These are phyloP conservation scores for Drosophila yakuba DNA, from an alignment of 1,140 invertebrate species.

Conservation along the genomic window DNA sequence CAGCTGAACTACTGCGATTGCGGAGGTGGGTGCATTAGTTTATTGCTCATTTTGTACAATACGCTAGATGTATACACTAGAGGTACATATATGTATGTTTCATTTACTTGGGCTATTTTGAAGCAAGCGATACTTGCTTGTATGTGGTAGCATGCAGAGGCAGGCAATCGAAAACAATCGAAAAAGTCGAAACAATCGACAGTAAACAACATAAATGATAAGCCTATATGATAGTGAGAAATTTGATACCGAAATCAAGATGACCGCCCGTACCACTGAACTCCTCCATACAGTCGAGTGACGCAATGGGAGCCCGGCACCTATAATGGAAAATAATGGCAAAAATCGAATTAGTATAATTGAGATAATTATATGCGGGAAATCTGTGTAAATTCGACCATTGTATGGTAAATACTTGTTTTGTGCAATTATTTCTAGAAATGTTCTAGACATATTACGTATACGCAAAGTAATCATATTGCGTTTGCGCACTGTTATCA, in stretches of 20 bases:
- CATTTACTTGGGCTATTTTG: constrained; percentile 11
- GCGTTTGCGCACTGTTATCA: neutral
- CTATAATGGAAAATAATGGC: constrained; percentile 85
- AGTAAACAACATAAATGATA: constrained; percentile 66
- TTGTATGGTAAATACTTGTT: too few relatives aligned
- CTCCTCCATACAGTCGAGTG: constrained; percentile 96
- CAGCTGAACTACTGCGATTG: neutral
- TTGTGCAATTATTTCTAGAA: neutral
- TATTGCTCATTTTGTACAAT: neutral
- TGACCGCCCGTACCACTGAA: constrained; percentile 89
- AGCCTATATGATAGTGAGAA: constrained; percentile 82
- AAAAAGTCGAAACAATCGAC: constrained; percentile 54
- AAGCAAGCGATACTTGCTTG: constrained; percentile 23
- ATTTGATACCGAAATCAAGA: constrained; percentile 85
- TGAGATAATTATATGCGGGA: too few relatives aligned
- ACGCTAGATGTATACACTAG: neutral
- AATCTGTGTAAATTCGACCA: too few relatives aligned
- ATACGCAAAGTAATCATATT: too few relatives aligned
- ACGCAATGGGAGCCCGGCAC: constrained; percentile 95
- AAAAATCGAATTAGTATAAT: neutral
- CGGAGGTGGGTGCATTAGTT: neutral
- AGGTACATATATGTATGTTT: neutral
- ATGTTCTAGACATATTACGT: too few relatives aligned
- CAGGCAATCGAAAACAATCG: constrained; percentile 25
- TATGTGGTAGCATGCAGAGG: constrained; percentile 26